Conservation (phyloP, 2,888 invertebrate species). For the Proisotoma minuta region DNA sequence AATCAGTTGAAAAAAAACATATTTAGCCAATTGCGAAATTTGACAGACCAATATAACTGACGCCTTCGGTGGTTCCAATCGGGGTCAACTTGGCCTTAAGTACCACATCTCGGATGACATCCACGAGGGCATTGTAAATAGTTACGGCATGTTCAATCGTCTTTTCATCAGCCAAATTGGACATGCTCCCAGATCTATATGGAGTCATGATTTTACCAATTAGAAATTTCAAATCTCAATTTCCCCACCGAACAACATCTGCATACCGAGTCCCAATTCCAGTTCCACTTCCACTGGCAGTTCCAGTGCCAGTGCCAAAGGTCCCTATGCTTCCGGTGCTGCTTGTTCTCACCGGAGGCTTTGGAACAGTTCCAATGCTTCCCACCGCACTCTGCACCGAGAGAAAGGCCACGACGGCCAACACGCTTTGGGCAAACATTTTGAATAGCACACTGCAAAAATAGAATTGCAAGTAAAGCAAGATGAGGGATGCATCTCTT, state of each 20-base stretch:
- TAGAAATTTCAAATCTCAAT: neutral
- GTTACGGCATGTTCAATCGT: constrained; percentile 4
- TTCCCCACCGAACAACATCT: neutral
- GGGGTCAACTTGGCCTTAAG: constrained; percentile 8
- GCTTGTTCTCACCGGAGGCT: neutral
- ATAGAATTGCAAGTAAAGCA: too few relatives aligned
- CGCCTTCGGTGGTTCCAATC: constrained; percentile 8
- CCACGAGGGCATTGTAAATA: constrained; percentile 2
- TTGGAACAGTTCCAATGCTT: neutral
- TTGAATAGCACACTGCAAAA: too few relatives aligned
- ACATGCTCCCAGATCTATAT: neutral
- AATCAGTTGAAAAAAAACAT: neutral
- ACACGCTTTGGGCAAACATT: neutral
- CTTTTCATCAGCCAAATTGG: neutral
- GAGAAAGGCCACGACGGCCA: neutral
- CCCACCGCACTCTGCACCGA: neutral
- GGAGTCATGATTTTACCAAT: neutral
- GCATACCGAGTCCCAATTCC: neutral
- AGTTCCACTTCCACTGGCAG: too few relatives aligned
- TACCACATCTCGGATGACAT: constrained; percentile 9
- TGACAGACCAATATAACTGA: constrained; percentile 6
- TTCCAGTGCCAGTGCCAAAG: neutral
- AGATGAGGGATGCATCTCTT: too few relatives aligned
- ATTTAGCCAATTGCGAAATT: neutral
- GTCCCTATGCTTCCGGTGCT: neutral